Evolutionary conservation across 2,888 invertebrate genomes (phyloP), one percentile per base, ranked within the genome.

Genomic region (Amblyteles armatorius): DNA sequence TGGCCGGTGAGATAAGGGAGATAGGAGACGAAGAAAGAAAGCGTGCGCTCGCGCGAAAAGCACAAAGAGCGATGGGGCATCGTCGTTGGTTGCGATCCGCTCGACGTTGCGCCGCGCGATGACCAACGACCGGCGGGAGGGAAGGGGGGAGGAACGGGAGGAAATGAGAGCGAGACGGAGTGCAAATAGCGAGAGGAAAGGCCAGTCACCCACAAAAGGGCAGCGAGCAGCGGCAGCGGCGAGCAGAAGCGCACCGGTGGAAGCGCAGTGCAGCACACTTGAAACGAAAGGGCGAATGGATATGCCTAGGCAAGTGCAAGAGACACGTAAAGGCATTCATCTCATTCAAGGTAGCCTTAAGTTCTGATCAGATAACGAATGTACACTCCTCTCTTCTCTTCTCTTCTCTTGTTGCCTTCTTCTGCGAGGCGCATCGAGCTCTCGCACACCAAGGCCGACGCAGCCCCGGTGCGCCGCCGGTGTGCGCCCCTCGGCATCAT

Each of bases 251-350:
- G 90, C 90, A 89, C 65, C 82, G 71, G 77, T 77, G 82, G 82
- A 85, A 85, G 92, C 93, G 44, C 48, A 65, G 55, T 79, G 79
- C 76, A 71, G 84, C 79, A 79, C 81, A 81, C 91, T 90, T 88
- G 91, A 91, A 92, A 91, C 92, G 91, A 92, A 93, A 93, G 91
- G 90, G 90, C 91, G 92, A 91, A 92, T 92, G 92, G 92, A 92
- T 92, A 91, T 91, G 91, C 91, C 91, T 92, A 92, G 92, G 91
- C 92, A 92, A 93, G 93, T 92, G 92, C 91, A 93, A 92, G 92
- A 93, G 92, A 92, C 93, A 92, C 92, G 92, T 92, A 91, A 91
- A 93, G 92, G 92, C 92, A 93, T 93, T 93, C 92, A 93, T 93
- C 93, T 93, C 93, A 92, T 93, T 93, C 93, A 93, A 93, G 92